Evolutionary conservation across 1,140 invertebrate species (phyloP), one percentile per base, ranked within the genome.

Genomic region (Hetaerina americana): DNA sequence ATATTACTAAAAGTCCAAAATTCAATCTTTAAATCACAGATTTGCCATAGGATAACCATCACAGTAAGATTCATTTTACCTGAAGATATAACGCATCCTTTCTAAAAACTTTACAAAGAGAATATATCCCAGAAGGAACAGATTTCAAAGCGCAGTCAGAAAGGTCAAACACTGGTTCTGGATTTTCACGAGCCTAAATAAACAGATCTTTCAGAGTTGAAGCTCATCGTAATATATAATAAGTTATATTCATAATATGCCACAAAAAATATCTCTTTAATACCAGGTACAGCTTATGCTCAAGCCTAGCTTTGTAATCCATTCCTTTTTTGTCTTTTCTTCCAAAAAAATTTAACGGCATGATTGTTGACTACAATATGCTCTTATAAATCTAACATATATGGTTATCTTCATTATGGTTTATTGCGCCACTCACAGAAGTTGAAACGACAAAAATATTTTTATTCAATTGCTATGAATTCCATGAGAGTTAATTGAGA

Each of bases 21-120:
- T 29, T 66, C 1, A 25, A 70, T 27, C 25, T 40, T 27, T 18
- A 73, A 10, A 27, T 12, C 22, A 57, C 26, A 15, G 15, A 29
- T 24, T 57, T 66, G 28, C 22, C 49, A 1, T 8, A 5, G 26
- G 12, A 18, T 29, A 26, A 49, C 26, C 0, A 24, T 24, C 12
- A 0, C 27, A 27, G 24, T 28, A 31, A 70, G 28, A 27, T 22
- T 1, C 49, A 67, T 6, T 69, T 70, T 75, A 77, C 77, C 73
- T 77, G 76, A 25, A 78, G 72, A 66, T 75, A 82, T 68, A 92
- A 80, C 66, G 82, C 80, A 75, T 89, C 86, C 82, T 93, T 93
- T 71, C 89, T 85, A 75, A 91, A 89, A 66, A 93, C 89, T 79
- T 88, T 89, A 79, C 91, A 92, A 40, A 91, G 81, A 1, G 88